Evolutionary conservation across 1,140 invertebrate species (phyloP), one percentile per base, ranked within the genome.

Genomic region (Zaprionus taronus): DNA sequence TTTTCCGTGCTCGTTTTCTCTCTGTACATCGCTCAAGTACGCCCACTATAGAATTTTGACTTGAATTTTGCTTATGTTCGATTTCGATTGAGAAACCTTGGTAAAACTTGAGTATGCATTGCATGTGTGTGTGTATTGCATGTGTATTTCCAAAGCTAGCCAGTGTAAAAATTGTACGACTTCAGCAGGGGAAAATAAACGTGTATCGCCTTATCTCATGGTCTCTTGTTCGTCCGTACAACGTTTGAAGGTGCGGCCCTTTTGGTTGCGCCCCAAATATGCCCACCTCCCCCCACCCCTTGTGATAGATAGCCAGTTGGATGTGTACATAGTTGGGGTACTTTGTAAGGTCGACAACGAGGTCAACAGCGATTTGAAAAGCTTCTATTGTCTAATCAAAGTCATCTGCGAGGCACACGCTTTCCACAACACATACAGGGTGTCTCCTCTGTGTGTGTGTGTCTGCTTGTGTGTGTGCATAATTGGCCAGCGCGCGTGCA

Each of bases 281-380:
- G 47, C 47, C 9, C 20, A 34, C 31, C 31, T 34, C 31, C 31
- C 31, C 31, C 9, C 9, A 9, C 17, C 47, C 12, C 47, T 11
- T 5, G 7, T 47, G 41, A 47, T 47, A 47, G 41, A 17, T 47
- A 47, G n/a, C 41, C 41, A 47, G 20, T 12, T 51, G 14, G 20
- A 51, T 51, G 11, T 22, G 11, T 49, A 22, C 9, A 22, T 20
- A 49, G 6, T 6, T 49, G 17, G 81, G 78, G 78, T 71, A 81
- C 60, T 83, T 84, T 75, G 82, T 84, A 79, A 87, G 83, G 83
- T 87, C 83, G 80, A 64, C 81, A 71, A 65, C 83, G 83, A 85
- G 79, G 83, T 86, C 79, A 86, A 79, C 66, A 81, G 65, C 75
- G 77, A 67, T 80, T 77, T 72, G 44, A 77, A 83, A 73, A 74